Evolutionary conservation across 2,888 invertebrate genomes (phyloP).

Genomic region (Drosophila melanosoma): DNA sequence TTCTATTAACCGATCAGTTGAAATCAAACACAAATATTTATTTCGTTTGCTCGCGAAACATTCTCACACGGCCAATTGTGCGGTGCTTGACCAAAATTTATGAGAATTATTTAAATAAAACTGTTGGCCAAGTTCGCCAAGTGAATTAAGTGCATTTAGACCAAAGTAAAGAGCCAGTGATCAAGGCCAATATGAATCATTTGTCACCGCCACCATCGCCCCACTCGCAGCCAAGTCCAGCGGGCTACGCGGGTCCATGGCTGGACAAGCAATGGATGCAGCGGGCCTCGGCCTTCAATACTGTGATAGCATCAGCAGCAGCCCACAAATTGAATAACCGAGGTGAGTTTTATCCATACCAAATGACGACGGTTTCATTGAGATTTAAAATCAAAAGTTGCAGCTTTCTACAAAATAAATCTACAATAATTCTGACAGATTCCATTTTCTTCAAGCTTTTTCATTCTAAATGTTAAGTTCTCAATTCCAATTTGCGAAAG

Average conservation of each 20-base stretch:
- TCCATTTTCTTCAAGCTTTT: not conserved
- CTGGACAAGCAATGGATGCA: conserved; percentile 85
- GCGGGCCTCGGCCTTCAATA: conserved; percentile 84
- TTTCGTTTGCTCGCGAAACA: conserved; percentile 1
- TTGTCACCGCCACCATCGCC: conserved; percentile 85
- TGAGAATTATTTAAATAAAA: conserved; percentile 19
- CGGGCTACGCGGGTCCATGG: conserved; percentile 70
- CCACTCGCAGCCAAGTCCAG: conserved; percentile 82
- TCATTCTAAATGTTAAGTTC: not conserved
- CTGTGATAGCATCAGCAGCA: conserved; percentile 84
- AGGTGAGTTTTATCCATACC: conserved; percentile 72
- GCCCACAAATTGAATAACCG: conserved; percentile 83
- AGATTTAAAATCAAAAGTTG: not conserved
- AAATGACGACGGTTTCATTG: not conserved
- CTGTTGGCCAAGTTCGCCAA: conserved; percentile 34
- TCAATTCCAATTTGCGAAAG: too few species aligned
- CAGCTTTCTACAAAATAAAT: not conserved
- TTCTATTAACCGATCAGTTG: conserved; percentile 9
- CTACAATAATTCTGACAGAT: not conserved
- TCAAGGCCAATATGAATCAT: conserved; percentile 82
- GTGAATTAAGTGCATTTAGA: conserved; percentile 29
- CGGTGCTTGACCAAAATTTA: conserved; percentile 16
- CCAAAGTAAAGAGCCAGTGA: conserved; percentile 36
- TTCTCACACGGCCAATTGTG: conserved; percentile 7
- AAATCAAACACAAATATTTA: conserved; percentile 7